Base-by-base conservation (phyloP, 53 echinoderm and acorn worm species). In the Crossaster papposus region DNA sequence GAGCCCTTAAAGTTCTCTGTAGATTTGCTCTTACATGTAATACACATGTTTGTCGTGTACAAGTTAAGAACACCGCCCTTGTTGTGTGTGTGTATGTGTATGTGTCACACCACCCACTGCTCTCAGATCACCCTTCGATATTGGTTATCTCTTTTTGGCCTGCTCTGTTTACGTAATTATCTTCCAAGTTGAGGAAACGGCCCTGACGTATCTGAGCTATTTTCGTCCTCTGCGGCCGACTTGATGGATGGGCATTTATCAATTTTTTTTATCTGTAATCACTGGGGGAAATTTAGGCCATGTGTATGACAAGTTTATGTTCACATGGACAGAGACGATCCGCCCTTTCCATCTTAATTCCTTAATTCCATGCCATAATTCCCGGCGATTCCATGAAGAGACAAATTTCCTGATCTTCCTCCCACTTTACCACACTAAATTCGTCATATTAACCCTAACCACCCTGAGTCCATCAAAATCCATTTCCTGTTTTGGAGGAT, bases 161-260 rank as follows among this genome's bases (percentile, higher is more conserved):
- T 68, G 68, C 28, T 68, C 68, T 68, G 68, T 68, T 68, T 68
- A 68, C 68, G 28, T 68, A 28, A 68, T 68, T 68, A 68, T 68
- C 68, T 68, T 68, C 58, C 58, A 68, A 26, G 17, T n/a, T n/a
- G n/a, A n/a, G 68, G 68, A 28, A 26, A 23, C 62, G 26, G 24
- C 68, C 28, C 4, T 28, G 68, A 68, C n/a, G 22, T 68, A 28
- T 68, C 22, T 18, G 28, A 68, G 68, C 68, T 68, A 68, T 68
- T 68, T 68, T 68, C 68, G 28, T n/a, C 68, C 28, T 28, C 28
- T 3, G 24, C 2, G 68, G 68, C 20, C 4, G 68, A 28, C 68
- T n/a, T 68, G 68, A 68, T 68, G 68, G 68, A 68, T 68, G 68
- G 24, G 24, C 11, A 26, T 68, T 68, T 68, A 68, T 68, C 68